Evolutionary conservation across 2,888 invertebrate genomes (phyloP), one percentile per base, ranked within the genome.

Genomic region (Pristionchus entomophagus): DNA sequence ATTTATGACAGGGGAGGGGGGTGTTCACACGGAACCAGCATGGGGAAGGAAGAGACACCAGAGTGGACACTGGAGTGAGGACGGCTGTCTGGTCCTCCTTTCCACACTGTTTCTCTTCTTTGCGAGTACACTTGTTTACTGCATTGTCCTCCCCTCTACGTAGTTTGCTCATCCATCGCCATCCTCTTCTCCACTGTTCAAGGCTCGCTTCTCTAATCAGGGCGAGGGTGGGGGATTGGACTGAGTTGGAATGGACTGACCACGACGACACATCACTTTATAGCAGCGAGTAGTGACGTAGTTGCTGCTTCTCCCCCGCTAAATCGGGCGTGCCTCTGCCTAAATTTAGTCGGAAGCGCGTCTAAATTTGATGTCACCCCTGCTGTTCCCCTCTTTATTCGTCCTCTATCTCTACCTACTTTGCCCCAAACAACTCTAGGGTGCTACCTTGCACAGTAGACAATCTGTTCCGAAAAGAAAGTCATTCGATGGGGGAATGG

Each of bases 261-360:
- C 73, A 73, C 73, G n/a, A 73, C 65, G 65, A 69, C 65, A 69
- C 73, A 73, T 73, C 73, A 73, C 73, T 41, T 73, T 73, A 73
- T 73, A n/a, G 73, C 29, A 32, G n/a, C n/a, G n/a, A 41, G 73
- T 38, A 45, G 73, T 73, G 73, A 73, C 73, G 73, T 73, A 73
- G 73, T 73, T 73, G 41, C n/a, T n/a, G n/a, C 45, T 41, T 41
- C 45, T n/a, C 73, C 45, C 73, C 45, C 41, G 10, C 73, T 73
- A 73, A 73, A 73, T 73, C 73, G 73, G 73, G 73, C 73, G 26
- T 73, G 26, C 4, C 22, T 5, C 35, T 35, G 65, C 8, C 65
- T 65, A 65, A 65, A 65, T 65, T 65, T 65, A 65, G 65, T n/a
- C 35, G 65, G 35, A 65, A 35, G 65, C 35, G 35, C 65, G 65